Conservation (phyloP, 2,888 invertebrate genomes). For the Thecophora atra region DNA sequence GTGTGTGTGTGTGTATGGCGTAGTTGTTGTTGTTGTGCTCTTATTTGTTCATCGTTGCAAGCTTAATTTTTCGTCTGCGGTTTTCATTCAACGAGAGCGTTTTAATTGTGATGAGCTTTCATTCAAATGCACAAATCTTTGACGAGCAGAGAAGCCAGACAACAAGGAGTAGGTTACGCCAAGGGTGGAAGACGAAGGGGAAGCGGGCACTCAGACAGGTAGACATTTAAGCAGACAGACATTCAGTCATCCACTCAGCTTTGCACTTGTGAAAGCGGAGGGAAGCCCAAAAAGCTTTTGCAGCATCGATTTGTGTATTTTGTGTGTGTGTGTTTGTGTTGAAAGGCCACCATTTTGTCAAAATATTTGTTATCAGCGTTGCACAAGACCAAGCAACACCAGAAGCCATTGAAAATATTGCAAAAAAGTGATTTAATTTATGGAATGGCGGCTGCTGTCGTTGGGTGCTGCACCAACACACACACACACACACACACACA, state of each 20-base stretch:
- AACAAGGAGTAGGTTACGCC: not conserved
- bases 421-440: not conserved
- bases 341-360: slow-evolving; percentile 41
- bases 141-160: slow-evolving; percentile 1
- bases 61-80: slow-evolving; percentile 21
- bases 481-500: not conserved
- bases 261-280: slow-evolving; percentile 6
- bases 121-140: slow-evolving; percentile 11
- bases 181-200: not conserved
- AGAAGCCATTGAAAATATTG: not conserved
- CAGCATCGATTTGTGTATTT: not conserved
- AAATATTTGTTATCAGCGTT: slow-evolving; percentile 45
- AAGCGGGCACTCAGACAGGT: not conserved
- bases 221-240: not conserved
- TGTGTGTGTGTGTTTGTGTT: slow-evolving; percentile 25
- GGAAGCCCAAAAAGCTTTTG: not conserved
- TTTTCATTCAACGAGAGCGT: slow-evolving; percentile 28
- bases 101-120: slow-evolving; percentile 34
- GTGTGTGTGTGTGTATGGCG: too few relatives aligned
- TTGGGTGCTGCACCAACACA: not conserved
- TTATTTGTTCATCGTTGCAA: not conserved
- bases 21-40: not conserved
- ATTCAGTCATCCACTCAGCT: not conserved
- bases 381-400: slow-evolving; percentile 40
- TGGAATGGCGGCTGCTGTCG: not conserved